Evolutionary conservation across 2,888 invertebrate species (phyloP), one percentile per base, ranked within the genome.

Genomic region (Lutraria lutraria): DNA sequence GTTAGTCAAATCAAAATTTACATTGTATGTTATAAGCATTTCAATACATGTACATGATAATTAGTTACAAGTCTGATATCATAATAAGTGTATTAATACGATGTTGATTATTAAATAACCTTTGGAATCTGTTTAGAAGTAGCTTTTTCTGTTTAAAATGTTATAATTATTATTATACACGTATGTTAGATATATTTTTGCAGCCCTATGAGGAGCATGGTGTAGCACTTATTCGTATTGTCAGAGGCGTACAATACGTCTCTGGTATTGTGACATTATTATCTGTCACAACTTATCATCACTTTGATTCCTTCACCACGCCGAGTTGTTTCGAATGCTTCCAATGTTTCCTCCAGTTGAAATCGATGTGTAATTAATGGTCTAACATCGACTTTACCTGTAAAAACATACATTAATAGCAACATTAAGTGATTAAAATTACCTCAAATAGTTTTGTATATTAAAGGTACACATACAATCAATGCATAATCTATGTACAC

Each of bases 281-380:
- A 15, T 68, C 31, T 52, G 54, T 34, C 88, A 90, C 95, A 95
- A 54, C 91, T 89, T 80, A 95, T 95, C 94, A 95, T 95, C 88
- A 95, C 94, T 83, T 99, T 99, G 95, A 99, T 98, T 0, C 98
- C 98, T 83, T 97, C 97, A 1, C 98, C 98, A 83, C 97, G 97
- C 91, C 98, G 98, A 0, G 98, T 98, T 10, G 98, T 98, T 95
- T 99, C 98, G 96, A 99, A 99, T 0, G 99, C 99, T 95, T 98
- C 97, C 13, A 98, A 95, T 0, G 98, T 98, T 86, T 96, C 93
- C 85, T 95, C 95, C 43, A 96, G 91, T 76, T 92, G 93, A 88
- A 93, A 96, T 76, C 95, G 92, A 89, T 96, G 96, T 15, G 96
- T 96, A 29, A 96, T 94, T 81, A 96, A 87, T 3, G 95, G 95